Conservation (phyloP, 2,113 vertebrate genomes). For the Romanogobio albipinnatus region DNA sequence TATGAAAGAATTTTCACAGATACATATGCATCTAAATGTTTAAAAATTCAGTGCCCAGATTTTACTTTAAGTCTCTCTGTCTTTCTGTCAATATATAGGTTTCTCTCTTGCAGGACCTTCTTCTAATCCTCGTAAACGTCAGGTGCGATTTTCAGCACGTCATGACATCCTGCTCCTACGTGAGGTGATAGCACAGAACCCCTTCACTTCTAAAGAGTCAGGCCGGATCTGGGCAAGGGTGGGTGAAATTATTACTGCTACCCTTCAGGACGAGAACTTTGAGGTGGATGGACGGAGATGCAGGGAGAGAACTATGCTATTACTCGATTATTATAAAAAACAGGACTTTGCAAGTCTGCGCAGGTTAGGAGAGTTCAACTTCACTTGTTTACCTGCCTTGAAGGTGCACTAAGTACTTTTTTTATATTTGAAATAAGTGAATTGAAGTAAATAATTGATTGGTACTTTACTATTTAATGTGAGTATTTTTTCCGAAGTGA, state of each 20-base stretch:
- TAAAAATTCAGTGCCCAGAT: background rate
- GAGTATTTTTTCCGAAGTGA: background rate
- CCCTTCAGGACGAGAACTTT: conserved; percentile 77
- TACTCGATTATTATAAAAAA: conserved; percentile 80
- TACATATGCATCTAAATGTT: background rate
- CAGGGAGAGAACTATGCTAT: conserved; percentile 78
- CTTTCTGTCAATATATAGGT: conserved; percentile 54
- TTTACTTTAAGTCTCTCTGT: background rate
- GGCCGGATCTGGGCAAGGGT: conserved; percentile 77
- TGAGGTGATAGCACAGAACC: conserved; percentile 79
- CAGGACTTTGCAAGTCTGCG: conserved; percentile 78
- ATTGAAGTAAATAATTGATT: background rate
- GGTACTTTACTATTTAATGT: background rate
- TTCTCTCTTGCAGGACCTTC: conserved; percentile 70
- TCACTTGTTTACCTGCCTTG: background rate
- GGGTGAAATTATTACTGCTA: conserved; percentile 75
- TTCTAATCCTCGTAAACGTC: conserved; percentile 73
- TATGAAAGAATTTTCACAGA: background rate
- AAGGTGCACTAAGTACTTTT: background rate
- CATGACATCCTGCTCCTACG: conserved; percentile 80
- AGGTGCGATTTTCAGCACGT: conserved; percentile 78
- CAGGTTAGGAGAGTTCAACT: conserved; percentile 63
- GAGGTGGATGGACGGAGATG: conserved; percentile 79
- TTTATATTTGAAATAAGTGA: background rate
- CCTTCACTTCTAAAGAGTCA: conserved; percentile 77